A percentile compares a stretch with the other conserved stretches of the same genome.
These are phyloP conservation scores for Philonicus albiceps DNA, from an alignment of 2,888 invertebrate genomes.

Conservation along the genomic window DNA sequence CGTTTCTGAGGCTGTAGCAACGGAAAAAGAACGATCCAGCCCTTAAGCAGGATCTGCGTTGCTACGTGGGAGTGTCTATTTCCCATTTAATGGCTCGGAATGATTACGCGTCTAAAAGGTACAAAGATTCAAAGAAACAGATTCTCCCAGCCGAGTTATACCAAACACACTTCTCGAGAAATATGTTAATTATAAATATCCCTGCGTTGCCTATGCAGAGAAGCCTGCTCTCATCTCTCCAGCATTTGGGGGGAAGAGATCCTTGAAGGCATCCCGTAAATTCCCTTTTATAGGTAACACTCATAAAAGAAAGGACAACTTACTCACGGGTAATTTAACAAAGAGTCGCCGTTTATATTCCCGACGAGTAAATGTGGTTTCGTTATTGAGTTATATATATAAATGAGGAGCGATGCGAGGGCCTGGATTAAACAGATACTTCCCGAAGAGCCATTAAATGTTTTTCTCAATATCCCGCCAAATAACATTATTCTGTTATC, in stretches of 20 bases:
- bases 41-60: neutral
- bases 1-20: neutral
- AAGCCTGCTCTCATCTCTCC: neutral
- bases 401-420: neutral
- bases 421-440: neutral
- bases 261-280: neutral
- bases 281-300: neutral
- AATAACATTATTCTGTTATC: neutral
- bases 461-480: neutral
- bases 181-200: conserved; percentile 19
- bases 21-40: neutral
- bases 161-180: neutral
- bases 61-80: neutral
- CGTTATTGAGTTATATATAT: neutral
- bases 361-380: neutral
- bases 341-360: neutral
- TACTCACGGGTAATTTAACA: neutral
- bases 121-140: neutral
- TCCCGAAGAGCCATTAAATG: neutral
- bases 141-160: neutral
- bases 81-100: neutral
- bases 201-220: neutral
- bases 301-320: neutral
- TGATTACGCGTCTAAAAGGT: neutral
- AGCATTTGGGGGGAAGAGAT: neutral